Base-by-base conservation (phyloP, 2,888 invertebrate species). In the Physocephala rufipes region DNA sequence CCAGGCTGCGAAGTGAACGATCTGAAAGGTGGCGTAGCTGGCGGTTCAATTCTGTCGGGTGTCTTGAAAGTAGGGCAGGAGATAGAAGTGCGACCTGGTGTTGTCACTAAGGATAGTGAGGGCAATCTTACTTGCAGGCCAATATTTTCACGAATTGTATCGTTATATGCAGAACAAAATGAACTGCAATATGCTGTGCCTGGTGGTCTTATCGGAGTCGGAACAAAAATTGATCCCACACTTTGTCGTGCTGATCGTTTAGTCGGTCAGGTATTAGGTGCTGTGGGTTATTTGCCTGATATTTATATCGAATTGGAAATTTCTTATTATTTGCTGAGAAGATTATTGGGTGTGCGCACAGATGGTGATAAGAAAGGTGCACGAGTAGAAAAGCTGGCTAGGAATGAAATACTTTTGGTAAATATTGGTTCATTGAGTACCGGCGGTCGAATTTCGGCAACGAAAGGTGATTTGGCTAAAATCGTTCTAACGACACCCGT, bases 301-400 rank as follows among this genome's bases (percentile, higher is more conserved):
- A 99, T 99, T 83, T 99, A 95, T 87, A 96, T 96, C 76, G 99
- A 98, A 87, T 90, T 99, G 76, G 99, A 99, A 89, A 96, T 99
- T 83, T 97, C 97, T 21, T 99, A 98, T 87, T 98, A 97, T 87
- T 89, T 99, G 76, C 88, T 99, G 74, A 94, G 99, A 85, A 92
- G 99, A 79, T 89, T 99, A 76, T 90, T 99, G 59, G 99, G 99
- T 63, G 99, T 99, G 2, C 93, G 98, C 82, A 99, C 96, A 0
- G 99, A 99, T 86, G 99, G 98, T 2, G 99, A 99, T 86, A 99
- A 98, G 86, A 99, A 99, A 85, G 99, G 95, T 19, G 99, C 99
- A 13, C 98, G 96, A 88, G 99, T 98, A 47, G 95, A 96, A 84
- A 97, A 97, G 85, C 87, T 98, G 75, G 90, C 94, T 13, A 95